A percentile compares a stretch with the other conserved stretches of the same genome.
Evolutionary conservation across 1,140 invertebrate species (phyloP).

Genomic region (Microplitis mediator): DNA sequence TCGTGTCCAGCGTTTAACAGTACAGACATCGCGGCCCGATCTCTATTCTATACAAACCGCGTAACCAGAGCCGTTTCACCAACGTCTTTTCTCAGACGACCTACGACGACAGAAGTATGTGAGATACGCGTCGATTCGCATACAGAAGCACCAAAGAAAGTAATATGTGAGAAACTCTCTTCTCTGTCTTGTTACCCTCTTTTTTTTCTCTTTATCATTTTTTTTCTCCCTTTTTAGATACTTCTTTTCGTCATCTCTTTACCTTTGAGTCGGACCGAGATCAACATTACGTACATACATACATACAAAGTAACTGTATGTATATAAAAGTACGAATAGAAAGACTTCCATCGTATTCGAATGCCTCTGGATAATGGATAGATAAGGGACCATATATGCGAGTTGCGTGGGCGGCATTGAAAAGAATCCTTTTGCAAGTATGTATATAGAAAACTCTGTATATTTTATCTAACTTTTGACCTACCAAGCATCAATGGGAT

Average conservation of each 20-base stretch:
- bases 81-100: slow-evolving; percentile 18
- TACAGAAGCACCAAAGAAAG: slow-evolving; percentile 1
- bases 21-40: slow-evolving; percentile 48
- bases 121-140: slow-evolving; percentile 9
- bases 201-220: too few species aligned
- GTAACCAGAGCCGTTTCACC: slow-evolving; percentile 21
- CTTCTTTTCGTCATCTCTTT: not conserved
- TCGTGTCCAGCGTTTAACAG: slow-evolving; percentile 42
- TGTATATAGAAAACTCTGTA: not conserved
- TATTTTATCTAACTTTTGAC: not conserved
- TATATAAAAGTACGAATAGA: slow-evolving; percentile 4
- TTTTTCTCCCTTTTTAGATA: too few species aligned
- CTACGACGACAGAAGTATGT: slow-evolving; percentile 8
- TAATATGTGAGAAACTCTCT: not conserved
- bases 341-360: slow-evolving; percentile 6
- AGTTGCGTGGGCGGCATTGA: slow-evolving; percentile 15
- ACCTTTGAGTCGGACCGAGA: slow-evolving; percentile 21
- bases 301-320: not conserved
- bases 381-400: slow-evolving; percentile 15
- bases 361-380: slow-evolving; percentile 8
- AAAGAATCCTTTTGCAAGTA: slow-evolving; percentile 6
- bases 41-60: slow-evolving; percentile 38
- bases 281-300: not conserved
- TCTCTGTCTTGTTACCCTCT: slow-evolving; percentile 8
- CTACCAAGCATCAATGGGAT: too few species aligned